Evolutionary conservation across 2,797 vertebrate genomes (phyloP).

Genomic region (Melopsittacus undulatus): DNA sequence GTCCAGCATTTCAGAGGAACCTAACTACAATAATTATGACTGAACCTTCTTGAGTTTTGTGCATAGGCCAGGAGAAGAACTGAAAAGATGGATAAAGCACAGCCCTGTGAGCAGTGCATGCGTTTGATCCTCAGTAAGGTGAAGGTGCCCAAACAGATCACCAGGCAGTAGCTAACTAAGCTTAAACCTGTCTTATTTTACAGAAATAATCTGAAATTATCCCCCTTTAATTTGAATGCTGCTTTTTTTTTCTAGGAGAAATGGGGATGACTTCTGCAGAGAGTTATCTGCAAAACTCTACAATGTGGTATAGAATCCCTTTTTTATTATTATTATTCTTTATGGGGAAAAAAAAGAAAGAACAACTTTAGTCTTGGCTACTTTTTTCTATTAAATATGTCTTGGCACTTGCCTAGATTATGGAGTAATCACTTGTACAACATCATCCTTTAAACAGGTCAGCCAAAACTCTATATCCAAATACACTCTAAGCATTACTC

Average conservation of each 20-base stretch:
- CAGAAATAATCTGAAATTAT: not conserved
- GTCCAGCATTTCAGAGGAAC: not conserved
- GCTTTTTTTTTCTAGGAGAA: not conserved
- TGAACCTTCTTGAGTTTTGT: not conserved
- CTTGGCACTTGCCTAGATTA: slow-evolving; percentile 47
- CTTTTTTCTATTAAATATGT: slow-evolving; percentile 45
- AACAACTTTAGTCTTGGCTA: not conserved
- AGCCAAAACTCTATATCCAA: slow-evolving; percentile 57
- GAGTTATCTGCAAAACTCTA: not conserved
- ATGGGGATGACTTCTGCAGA: not conserved
- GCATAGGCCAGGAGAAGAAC: not conserved
- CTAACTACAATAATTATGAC: not conserved
- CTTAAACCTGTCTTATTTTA: not conserved
- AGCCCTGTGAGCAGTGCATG: not conserved
- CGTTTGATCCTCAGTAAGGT: not conserved
- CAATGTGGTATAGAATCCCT: not conserved
- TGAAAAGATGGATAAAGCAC: not conserved
- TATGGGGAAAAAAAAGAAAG: not conserved
- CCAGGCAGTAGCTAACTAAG: not conserved
- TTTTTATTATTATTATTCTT: not conserved
- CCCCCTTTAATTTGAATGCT: not conserved
- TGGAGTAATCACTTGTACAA: slow-evolving; percentile 62
- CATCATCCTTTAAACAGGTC: slow-evolving; percentile 57
- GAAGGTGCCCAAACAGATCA: not conserved
- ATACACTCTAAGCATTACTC: slow-evolving; percentile 7